These are phyloP conservation scores for Stegastes partitus DNA, from an alignment of 2,113 vertebrate species.

Conservation along the genomic window DNA sequence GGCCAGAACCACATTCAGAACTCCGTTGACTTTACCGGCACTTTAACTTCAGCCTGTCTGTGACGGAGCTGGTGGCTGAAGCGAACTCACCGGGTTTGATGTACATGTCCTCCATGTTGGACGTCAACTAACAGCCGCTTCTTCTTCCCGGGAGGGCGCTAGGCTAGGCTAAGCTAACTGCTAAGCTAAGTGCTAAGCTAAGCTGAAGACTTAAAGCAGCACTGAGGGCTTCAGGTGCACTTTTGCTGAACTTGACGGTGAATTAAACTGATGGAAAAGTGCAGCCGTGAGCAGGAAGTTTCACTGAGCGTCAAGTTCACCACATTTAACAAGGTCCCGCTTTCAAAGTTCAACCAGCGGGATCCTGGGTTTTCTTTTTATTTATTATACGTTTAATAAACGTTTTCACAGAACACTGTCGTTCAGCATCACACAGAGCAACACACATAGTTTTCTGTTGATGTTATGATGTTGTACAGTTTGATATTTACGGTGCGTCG, in stretches of 20 bases:
- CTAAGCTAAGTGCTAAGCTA: constrained; percentile 7
- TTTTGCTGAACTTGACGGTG: background rate
- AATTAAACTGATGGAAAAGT: no score
- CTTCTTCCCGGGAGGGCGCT: background rate
- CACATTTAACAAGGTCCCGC: background rate
- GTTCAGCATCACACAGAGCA: no score
- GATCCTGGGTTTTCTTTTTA: no score
- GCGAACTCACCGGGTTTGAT: constrained; percentile 74
- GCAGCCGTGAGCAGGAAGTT: background rate
- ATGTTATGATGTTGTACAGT: no score
- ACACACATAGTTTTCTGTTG: no score
- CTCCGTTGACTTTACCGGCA: fast-evolving
- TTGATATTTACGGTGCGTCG: no score
- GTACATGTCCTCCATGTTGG: constrained; percentile 75
- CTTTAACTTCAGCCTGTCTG: background rate
- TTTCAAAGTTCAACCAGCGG: constrained; percentile 54
- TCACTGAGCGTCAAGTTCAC: no score
- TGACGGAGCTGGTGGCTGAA: background rate
- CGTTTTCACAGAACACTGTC: no score
- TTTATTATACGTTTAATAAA: no score
- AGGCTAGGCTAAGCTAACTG: constrained; percentile 23
- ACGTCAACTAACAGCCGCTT: background rate
- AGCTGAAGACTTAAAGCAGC: background rate
- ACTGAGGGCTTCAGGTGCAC: background rate
- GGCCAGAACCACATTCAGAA: no score